A percentile compares a stretch with the other conserved stretches of the same genome.
These are phyloP conservation scores for Rhagonycha fulva DNA, from an alignment of 2,888 invertebrate species.

Conservation along the genomic window DNA sequence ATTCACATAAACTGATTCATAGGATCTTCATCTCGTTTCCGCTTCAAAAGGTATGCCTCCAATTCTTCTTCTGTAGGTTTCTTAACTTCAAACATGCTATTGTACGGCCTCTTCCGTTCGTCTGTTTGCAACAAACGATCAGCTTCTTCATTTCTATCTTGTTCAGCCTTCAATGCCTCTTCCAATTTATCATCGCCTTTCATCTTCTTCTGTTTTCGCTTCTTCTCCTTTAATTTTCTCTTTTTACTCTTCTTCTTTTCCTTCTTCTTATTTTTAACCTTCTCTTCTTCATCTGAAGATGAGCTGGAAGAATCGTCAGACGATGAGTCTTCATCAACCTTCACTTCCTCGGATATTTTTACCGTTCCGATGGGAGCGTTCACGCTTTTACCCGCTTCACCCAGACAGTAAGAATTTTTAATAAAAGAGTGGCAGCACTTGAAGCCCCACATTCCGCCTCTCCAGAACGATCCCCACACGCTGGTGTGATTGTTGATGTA, in stretches of 20 bases:
- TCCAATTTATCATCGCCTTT: constrained; percentile 62
- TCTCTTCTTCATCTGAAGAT: constrained; percentile 32
- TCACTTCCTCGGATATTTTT: constrained; percentile 34
- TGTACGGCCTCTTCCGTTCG: constrained; percentile 91
- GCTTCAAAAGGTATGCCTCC: constrained; percentile 90
- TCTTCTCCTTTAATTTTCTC: constrained; percentile 54
- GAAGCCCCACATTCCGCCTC: constrained; percentile 92
- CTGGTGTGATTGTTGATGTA: constrained; percentile 90
- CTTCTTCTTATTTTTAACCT: constrained; percentile 31
- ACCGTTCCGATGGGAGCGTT: constrained; percentile 36
- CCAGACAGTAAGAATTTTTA: constrained; percentile 87
- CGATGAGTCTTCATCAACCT: constrained; percentile 25
- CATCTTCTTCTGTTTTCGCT: constrained; percentile 47
- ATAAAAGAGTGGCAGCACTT: constrained; percentile 93
- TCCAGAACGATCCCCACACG: constrained; percentile 97
- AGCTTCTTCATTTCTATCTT: constrained; percentile 63
- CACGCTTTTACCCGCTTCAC: constrained; percentile 65
- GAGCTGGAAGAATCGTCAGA: constrained; percentile 23
- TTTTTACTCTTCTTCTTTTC: constrained; percentile 48
- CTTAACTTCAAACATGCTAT: constrained; percentile 84
- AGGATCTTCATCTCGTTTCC: constrained; percentile 86
- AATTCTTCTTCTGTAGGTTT: constrained; percentile 90
- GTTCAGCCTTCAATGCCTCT: constrained; percentile 70
- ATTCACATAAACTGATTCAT: constrained; percentile 70
- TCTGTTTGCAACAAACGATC: constrained; percentile 72